These are phyloP conservation scores for Phoronis australis DNA, from an alignment of 2,888 invertebrate genomes.

Conservation along the genomic window DNA sequence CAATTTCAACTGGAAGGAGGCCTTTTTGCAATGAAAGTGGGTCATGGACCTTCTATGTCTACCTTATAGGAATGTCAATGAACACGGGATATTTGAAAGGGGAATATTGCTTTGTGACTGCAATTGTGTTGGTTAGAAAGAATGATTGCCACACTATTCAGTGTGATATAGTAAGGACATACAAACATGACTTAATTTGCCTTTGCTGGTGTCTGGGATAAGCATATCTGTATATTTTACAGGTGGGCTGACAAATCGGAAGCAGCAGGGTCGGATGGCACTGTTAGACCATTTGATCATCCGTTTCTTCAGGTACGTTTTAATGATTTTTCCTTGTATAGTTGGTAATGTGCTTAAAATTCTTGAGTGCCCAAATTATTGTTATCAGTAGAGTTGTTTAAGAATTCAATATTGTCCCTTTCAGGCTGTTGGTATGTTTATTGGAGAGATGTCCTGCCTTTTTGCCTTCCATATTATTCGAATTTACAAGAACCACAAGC, in stretches of 20 bases:
- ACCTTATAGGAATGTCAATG: too few relatives aligned
- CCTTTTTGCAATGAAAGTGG: too few relatives aligned
- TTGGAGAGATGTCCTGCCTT: slow-evolving; percentile 86
- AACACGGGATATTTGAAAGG: too few relatives aligned
- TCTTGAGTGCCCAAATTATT: not conserved
- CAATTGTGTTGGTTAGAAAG: too few relatives aligned
- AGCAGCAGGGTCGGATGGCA: not conserved
- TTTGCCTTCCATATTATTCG: slow-evolving; percentile 69
- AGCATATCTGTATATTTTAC: slow-evolving; percentile 19
- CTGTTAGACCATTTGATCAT: slow-evolving; percentile 66
- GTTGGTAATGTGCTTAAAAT: not conserved
- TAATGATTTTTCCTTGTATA: not conserved
- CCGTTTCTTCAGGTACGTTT: slow-evolving; percentile 72
- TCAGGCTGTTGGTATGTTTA: slow-evolving; percentile 79
- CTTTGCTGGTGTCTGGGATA: not conserved
- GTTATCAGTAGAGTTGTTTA: not conserved
- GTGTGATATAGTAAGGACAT: too few relatives aligned
- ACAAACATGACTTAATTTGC: not conserved
- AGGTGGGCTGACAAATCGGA: slow-evolving; percentile 67
- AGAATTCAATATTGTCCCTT: slow-evolving; percentile 6
- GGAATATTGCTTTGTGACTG: too few relatives aligned
- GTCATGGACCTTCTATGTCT: too few relatives aligned
- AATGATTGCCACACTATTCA: too few relatives aligned
- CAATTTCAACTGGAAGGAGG: too few relatives aligned
- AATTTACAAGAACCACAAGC: slow-evolving; percentile 56